Base-by-base conservation (phyloP, 2,113 vertebrate species). In the Bufo gargarizans region DNA sequence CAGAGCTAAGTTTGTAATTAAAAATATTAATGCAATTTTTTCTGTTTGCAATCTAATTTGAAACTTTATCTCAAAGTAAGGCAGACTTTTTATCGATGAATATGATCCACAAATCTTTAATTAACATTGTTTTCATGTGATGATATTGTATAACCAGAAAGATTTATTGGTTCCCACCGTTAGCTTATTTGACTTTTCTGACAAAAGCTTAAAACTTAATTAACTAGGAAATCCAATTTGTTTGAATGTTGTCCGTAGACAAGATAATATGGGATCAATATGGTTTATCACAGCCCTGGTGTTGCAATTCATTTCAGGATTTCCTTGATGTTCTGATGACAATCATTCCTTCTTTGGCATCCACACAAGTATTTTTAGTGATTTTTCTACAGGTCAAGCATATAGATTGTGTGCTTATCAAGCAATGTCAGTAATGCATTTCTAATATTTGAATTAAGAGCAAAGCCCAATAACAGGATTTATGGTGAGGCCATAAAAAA, bases 221-320 rank as follows among this genome's bases (percentile, higher is more conserved):
- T 86, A 86, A 56, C 76, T n/a, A 33, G 50, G 58, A 86, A 86
- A 86, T 55, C 47, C 85, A 79, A 86, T 79, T 33, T 79, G n/a
- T 6, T 67, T 79, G 76, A 53, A 45, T 86, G 76, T 53, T 79
- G 78, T 80, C 76, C 69, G 11, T 67, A 79, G 85, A 80, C 77
- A 86, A 80, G 77, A 79, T 86, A 86, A 86, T 79, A 80, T 53
- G 33, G 14, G 61, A 86, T 86, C 76, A 86, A 79, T 86, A 43
- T 53, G 76, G 49, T 79, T 86, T 61, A 80, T 56, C 74, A 53
- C 20, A 61, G 74, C 72, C 43, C 12, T 56, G 20, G n/a, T 45
- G 47, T 65, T 82, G 6, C 58, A 77, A 86, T 17, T 74, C 55
- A 77, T 56, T 43, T 79, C 59, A 19, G 49, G 61, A 55, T 45